Evolutionary conservation across 2,888 invertebrate genomes (phyloP).

Genomic region (Slavum lentiscoides): DNA sequence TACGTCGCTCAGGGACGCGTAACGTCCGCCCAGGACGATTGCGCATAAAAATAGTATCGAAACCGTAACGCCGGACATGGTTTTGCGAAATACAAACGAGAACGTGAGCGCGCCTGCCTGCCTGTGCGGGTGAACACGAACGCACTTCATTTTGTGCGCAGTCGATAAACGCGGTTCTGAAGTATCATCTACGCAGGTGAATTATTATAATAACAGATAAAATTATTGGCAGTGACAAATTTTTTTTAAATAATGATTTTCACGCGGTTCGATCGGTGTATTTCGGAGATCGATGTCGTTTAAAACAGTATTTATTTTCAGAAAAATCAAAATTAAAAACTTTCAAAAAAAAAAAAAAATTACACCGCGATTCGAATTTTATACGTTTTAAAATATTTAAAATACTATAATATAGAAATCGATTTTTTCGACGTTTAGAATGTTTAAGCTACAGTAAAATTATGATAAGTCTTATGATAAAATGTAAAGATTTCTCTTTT

Average conservation of each 20-base stretch:
- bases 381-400: too few relatives aligned
- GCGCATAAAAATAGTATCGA: neutral
- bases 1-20: neutral
- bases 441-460: too few relatives aligned
- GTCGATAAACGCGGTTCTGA: neutral
- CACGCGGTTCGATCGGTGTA: too few relatives aligned
- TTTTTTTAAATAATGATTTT: neutral
- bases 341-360: too few relatives aligned
- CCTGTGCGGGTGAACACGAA: neutral
- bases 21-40: neutral
- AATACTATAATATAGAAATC: too few relatives aligned
- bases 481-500: too few relatives aligned
- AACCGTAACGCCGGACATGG: conserved; percentile 6
- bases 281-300: too few relatives aligned
- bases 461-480: too few relatives aligned
- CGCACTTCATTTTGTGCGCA: neutral
- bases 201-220: neutral
- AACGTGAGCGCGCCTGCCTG: neutral
- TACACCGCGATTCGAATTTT: too few relatives aligned
- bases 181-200: neutral
- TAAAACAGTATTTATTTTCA: too few relatives aligned
- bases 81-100: neutral
- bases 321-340: too few relatives aligned
- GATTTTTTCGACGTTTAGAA: too few relatives aligned
- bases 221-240: neutral